Evolutionary conservation across 1,140 invertebrate species (phyloP).

Genomic region (Holcopasites calliopsidis): DNA sequence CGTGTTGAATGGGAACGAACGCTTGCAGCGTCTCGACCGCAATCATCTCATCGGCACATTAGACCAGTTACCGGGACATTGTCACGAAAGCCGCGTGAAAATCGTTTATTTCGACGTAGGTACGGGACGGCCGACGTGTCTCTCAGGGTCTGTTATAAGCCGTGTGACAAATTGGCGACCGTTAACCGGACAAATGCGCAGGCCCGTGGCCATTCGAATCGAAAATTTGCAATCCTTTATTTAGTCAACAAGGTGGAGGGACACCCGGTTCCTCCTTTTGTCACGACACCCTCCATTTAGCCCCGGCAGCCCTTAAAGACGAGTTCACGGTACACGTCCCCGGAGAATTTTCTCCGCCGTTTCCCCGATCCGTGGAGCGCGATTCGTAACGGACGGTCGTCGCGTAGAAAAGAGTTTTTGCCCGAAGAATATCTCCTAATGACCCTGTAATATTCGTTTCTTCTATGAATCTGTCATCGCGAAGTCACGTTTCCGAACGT

Average conservation of each 20-base stretch:
- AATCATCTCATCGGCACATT: not conserved
- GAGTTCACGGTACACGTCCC: constrained; percentile 20
- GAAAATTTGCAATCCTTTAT: constrained; percentile 69
- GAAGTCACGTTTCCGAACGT: constrained; percentile 1
- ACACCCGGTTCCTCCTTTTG: constrained; percentile 51
- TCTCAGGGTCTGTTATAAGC: constrained; percentile 22
- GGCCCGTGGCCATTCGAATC: constrained; percentile 47
- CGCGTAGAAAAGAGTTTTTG: not conserved
- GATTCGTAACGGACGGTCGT: constrained; percentile 51
- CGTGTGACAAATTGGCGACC: constrained; percentile 61
- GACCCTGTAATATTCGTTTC: not conserved
- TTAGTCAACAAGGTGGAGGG: constrained; percentile 68
- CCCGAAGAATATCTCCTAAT: not conserved
- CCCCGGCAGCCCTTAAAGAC: not conserved
- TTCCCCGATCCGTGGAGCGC: constrained; percentile 33
- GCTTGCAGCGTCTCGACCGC: not conserved
- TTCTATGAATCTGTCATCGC: not conserved
- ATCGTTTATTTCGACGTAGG: not conserved
- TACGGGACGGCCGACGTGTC: not conserved
- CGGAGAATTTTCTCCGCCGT: constrained; percentile 54
- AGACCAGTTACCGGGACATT: constrained; percentile 7
- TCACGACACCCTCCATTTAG: constrained; percentile 30
- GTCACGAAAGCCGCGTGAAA: constrained; percentile 7
- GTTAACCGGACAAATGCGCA: constrained; percentile 18
- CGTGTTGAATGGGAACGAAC: not conserved